Evolutionary conservation across 2,888 invertebrate species (phyloP), one percentile per base, ranked within the genome.

Genomic region (Zygogramma bicolorata): DNA sequence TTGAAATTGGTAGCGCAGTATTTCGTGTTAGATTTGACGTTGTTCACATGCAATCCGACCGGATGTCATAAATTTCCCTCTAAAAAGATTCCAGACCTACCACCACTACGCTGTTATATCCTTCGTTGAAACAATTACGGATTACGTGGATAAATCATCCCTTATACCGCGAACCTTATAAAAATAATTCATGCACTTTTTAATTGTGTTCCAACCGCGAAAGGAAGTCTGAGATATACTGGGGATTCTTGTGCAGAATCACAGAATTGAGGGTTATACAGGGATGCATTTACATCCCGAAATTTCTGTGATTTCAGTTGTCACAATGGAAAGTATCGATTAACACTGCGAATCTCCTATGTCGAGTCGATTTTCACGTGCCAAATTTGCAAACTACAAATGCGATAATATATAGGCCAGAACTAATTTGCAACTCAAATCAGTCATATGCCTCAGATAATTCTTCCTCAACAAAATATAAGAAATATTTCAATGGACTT

Each of bases 61-160:
- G 8, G 20, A 46, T 10, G 8, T 46, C 46, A 8, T 46, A 46
- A 46, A 46, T 46, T 20, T 18, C 10, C 18, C 22, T 46, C 20
- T 46, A 18, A 46, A 46, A 46, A 46, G 18, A 10, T 46, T 46
- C 20, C 46, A 20, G 46, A 46, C 10, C 46, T 10, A 46, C 46
- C 46, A 20, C 46, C 20, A 46, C 46, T 8, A 46, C 22, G 46
- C 46, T 46, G 18, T 10, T 20, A 46, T 20, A 20, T 46, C 46
- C 46, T 18, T 46, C 18, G 46, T 46, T 46, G 46, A 46, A 46
- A 46, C 46, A 46, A 46, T 46, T 46, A 46, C 46, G 46, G 46
- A 46, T 46, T 20, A 3, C 2, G 46, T 10, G 46, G 20, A 46
- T 46, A 22, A 46, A 46, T 46, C 46, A 46, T 46, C 46, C 46